phyloP scores from a whole-genome alignment of 2,113 vertebrate genomes.

The Cochlearius cochlearius region DNA sequence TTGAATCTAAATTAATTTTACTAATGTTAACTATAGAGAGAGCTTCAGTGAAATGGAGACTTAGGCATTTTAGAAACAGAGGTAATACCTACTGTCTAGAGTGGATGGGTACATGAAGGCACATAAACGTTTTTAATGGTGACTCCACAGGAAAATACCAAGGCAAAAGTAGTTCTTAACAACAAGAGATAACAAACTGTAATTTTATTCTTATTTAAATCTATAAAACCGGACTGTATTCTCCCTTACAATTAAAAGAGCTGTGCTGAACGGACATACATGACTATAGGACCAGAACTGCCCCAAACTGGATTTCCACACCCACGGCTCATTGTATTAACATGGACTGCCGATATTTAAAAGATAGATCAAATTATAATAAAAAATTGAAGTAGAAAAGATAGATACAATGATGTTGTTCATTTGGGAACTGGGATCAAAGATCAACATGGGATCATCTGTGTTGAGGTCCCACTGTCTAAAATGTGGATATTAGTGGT shows the following conservation, averaged over 20 bases:
- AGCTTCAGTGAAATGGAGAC: not conserved
- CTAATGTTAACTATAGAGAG: not conserved
- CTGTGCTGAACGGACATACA: not conserved
- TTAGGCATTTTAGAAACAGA: not conserved
- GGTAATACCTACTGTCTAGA: not conserved
- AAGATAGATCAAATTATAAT: constrained; percentile 41
- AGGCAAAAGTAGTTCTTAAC: not conserved
- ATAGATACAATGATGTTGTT: not conserved
- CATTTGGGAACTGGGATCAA: not conserved
- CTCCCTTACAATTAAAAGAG: constrained; percentile 16
- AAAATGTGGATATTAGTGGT: constrained; percentile 22
- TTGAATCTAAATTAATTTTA: not conserved
- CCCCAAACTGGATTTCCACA: not conserved
- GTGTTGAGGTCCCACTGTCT: not conserved
- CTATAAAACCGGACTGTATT: constrained; percentile 36
- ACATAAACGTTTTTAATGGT: not conserved
- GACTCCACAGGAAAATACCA: not conserved
- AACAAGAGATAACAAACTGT: not conserved
- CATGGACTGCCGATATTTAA: constrained; percentile 14
- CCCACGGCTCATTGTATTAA: not conserved
- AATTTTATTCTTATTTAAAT: constrained; percentile 44
- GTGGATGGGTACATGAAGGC: not conserved
- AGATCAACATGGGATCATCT: constrained; percentile 6
- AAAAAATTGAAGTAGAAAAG: not conserved
- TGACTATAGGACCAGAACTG: not conserved